Percentiles rank a stretch among this genome's conserved stretches.
Conservation (phyloP, 1,140 invertebrate species). For the Drosophila ohnishii region DNA sequence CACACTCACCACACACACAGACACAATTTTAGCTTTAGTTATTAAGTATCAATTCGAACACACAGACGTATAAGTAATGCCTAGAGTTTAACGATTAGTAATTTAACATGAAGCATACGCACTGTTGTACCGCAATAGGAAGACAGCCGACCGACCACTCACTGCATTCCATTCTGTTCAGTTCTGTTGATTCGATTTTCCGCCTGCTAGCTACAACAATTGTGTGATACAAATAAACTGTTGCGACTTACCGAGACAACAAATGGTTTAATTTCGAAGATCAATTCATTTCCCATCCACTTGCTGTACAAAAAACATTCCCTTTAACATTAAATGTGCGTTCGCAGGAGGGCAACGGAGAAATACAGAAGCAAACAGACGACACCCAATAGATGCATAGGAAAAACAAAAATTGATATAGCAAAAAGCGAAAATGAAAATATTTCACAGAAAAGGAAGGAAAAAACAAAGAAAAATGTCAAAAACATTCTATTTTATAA, state of each 20-base stretch:
- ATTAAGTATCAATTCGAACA: constrained; percentile 53
- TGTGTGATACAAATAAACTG: constrained; percentile 79
- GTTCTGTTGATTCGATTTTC: constrained; percentile 23
- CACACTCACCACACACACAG: constrained; percentile 39
- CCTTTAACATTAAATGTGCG: constrained; percentile 34
- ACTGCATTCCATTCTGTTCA: constrained; percentile 55
- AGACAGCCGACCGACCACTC: constrained; percentile 31
- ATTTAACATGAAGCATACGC: constrained; percentile 77
- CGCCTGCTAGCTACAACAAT: constrained; percentile 60
- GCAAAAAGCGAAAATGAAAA: constrained; percentile 30
- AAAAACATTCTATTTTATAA: constrained; percentile 74
- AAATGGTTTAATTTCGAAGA: constrained; percentile 39
- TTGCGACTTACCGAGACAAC: constrained; percentile 54
- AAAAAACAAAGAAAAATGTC: constrained; percentile 39
- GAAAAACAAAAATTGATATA: constrained; percentile 18
- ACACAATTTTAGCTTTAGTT: constrained; percentile 78
- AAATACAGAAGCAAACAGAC: background rate
- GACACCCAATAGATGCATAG: constrained; percentile 25
- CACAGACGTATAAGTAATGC: constrained; percentile 36
- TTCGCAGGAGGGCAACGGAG: constrained; percentile 1
- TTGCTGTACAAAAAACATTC: constrained; percentile 54
- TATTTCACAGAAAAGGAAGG: constrained; percentile 24
- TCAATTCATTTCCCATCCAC: constrained; percentile 46
- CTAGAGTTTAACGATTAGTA: constrained; percentile 52
- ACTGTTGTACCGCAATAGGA: constrained; percentile 70